Evolutionary conservation across 2,113 vertebrate species (phyloP), one percentile per base, ranked within the genome.

Genomic region (Anolis sagrei): DNA sequence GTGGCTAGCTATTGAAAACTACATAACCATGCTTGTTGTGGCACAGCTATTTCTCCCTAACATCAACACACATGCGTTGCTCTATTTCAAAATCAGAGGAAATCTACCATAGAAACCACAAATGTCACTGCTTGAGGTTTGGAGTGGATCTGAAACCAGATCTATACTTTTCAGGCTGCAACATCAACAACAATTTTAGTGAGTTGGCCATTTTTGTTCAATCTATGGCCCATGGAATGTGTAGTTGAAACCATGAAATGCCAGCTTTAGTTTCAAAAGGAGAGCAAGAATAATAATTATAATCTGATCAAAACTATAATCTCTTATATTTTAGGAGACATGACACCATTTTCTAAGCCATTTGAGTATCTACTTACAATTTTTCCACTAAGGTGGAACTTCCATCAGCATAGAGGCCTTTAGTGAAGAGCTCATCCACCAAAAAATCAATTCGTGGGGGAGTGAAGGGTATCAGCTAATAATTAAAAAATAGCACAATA

Each of bases 391-490:
- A 61, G 66, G 88, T 95, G 62, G 80, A 11, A 0, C 81, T 90
- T 11, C 97, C 96, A 2, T 99, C 98, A 0, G 94, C 96, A 39
- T 97, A 83, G n/a, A 97, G 0, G 5, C 96, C 97, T 68, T 90
- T 96, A 0, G 92, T 0, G 0, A 91, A 1, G 34, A 98, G 91
- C 29, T 95, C 96, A 14, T 89, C 62, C 54, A 96, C 4, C 64
- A 73, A 2, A 0, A 93, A 61, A 16, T 64, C n/a, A 0, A 97
- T 58, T 70, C 88, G 95, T 29, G 88, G 93, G 0, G 91, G 97
- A 34, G 81, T 84, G 94, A 97, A 98, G 2, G 97, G 97, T 83
- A 98, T 88, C 66, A 99, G 89, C 98, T 98, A 91, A 75, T 86
- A 80, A 64, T 98, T 90, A 68, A 91, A 83, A 73, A 85, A 88